Percentiles rank a stretch among this genome's conserved stretches.
Conservation (phyloP, 2,113 vertebrate genomes). For the Xiphophorus maculatus region DNA sequence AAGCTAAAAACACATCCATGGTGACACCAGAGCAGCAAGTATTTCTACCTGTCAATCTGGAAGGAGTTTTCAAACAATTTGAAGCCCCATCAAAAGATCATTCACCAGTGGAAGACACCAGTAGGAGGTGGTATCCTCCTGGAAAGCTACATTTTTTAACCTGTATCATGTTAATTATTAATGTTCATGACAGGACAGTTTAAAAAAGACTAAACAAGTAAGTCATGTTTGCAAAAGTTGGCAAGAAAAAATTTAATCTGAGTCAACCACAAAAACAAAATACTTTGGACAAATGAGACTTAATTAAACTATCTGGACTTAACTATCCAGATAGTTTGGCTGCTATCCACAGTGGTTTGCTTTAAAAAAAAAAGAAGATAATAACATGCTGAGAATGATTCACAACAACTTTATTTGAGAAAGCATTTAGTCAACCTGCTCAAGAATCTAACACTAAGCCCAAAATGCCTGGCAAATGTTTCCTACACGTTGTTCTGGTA, state of each 20-base stretch:
- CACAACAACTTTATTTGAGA: no score
- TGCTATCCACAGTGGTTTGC: not conserved
- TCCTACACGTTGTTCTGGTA: no score
- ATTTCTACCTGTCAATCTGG: not conserved
- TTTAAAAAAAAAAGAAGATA: not conserved
- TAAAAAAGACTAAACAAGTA: not conserved
- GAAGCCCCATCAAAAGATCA: no score
- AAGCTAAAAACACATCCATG: not conserved
- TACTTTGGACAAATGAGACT: not conserved
- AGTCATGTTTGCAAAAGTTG: not conserved
- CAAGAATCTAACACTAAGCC: no score
- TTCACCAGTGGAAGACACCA: not conserved
- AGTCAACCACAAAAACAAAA: not conserved
- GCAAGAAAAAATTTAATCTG: not conserved
- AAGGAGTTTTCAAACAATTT: not conserved
- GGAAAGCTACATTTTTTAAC: not conserved
- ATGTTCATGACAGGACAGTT: not conserved
- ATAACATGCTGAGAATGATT: no score
- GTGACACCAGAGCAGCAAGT: not conserved
- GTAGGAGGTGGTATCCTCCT: not conserved
- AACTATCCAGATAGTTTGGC: not conserved
- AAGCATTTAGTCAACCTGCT: no score
- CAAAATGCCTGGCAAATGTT: no score
- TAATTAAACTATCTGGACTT: no score
- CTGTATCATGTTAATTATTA: not conserved